Evolutionary conservation across 2,888 invertebrate genomes (phyloP), one percentile per base, ranked within the genome.

Genomic region (Apomyelois bistriatella): DNA sequence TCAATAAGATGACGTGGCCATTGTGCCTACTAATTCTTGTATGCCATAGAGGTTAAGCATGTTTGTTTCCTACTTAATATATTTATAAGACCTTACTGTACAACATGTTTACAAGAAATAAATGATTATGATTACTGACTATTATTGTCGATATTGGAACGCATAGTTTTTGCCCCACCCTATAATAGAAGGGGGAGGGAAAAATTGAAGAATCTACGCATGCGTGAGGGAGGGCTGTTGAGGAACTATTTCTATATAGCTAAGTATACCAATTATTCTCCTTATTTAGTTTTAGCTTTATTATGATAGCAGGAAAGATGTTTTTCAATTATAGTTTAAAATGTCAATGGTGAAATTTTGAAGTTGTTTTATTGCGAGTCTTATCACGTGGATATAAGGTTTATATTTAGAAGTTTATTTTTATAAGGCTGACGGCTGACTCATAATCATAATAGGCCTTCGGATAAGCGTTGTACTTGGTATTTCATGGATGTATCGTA

Each of bases 191-290:
- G 55, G 56, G 63, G 59, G 55, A 51, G 56, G 59, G 53, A 53
- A 50, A 47, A 35, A 47, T 32, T 13, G 8, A 28, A 36, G 55
- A 53, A 52, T 40, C 40, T 42, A 57, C 64, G 61, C 62, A 61
- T 60, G 64, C 64, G 64, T 57, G 53, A 54, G 62, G 58, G 62
- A 55, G 58, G 50, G 32, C 32, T 32, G 32, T 22, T 53, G 10
- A 36, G 35, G 22, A 53, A 43, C 35, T 36, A 54, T 38, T 54
- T 48, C n/a, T n/a, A n/a, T n/a, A 17, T 30, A 41, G 30, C 35
- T 9, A 17, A 51, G 32, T 41, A 32, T 35, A 32, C 32, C 17
- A 30, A n/a, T 42, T 12, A 10, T n/a, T 8, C 8, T n/a, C n/a
- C n/a, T n/a, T n/a, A 12, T 13, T n/a, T n/a, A 16, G 30, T 40